Evolutionary conservation across 2,888 invertebrate genomes (phyloP), one percentile per base, ranked within the genome.

Genomic region (Lapara coniferarum): DNA sequence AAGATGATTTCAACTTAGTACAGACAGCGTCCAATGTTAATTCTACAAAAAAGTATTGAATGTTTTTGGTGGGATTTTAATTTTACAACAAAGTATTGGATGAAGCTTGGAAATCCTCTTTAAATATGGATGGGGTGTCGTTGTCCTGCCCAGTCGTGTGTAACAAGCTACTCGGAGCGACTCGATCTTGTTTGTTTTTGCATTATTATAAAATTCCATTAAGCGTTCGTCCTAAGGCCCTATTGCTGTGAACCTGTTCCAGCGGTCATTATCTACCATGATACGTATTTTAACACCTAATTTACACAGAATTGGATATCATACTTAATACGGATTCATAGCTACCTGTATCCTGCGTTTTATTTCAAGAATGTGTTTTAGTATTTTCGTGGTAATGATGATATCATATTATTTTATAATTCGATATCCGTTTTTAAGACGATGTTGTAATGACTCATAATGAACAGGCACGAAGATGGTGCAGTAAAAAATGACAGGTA

Each of bases 181-280:
- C 83, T 84, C 82, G 83, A 87, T 88, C 91, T 77, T 86, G 90
- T 90, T 63, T 86, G 86, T 90, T 90, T 91, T 92, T 90, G 87
- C 89, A 87, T 84, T 87, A 88, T 90, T 91, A 91, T 89, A 89
- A 90, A 89, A 89, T 90, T 88, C 88, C 87, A 82, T 81, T 77
- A 79, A 78, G 71, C 78, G 72, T 77, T 70, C 69, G 71, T 67
- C 66, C 70, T 74, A 59, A 19, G 16, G 71, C 70, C 69, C 66
- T 69, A 81, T 79, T 71, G 76, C 71, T 52, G 68, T 70, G 70
- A 59, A 69, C 70, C 71, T 70, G 59, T 66, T 78, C 73, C 85
- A 85, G 76, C 75, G 83, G 75, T 70, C 75, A 49, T 56, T 53
- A 66, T 3, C 63, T 44, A 53, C 14, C 53, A 53, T 69, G 19